These are phyloP conservation scores for Mesaphorura yosii DNA, from an alignment of 1,140 invertebrate species.

Conservation along the genomic window DNA sequence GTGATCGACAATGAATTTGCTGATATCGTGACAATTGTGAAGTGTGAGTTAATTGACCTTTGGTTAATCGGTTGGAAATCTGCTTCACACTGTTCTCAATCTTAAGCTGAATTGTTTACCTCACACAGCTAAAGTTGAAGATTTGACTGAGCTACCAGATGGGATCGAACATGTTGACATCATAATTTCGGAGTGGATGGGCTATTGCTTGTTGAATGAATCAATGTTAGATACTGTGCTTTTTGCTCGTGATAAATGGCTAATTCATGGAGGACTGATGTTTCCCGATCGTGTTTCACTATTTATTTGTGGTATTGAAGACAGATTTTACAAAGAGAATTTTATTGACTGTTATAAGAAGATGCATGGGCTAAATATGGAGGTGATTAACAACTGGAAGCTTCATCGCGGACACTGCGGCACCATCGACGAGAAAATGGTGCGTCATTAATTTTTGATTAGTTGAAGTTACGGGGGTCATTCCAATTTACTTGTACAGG, in stretches of 20 bases:
- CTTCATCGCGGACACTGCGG: not conserved
- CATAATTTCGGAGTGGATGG: conserved; percentile 56
- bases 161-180: conserved; percentile 46
- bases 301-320: conserved; percentile 89
- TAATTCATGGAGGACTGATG: conserved; percentile 32
- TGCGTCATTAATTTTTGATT: not conserved
- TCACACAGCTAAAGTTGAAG: conserved; percentile 45
- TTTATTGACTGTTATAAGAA: conserved; percentile 99
- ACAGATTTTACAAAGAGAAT: conserved; percentile 97
- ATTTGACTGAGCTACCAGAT: conserved; percentile 40
- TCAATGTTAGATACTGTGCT: conserved; percentile 48
- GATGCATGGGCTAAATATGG: conserved; percentile 86
- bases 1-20: conserved; percentile 15
- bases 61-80: not conserved
- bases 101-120: not conserved
- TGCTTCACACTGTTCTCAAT: not conserved
- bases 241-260: conserved; percentile 50
- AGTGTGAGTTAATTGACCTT: conserved; percentile 35
- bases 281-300: conserved; percentile 40
- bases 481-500: conserved; percentile 39
- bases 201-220: conserved; percentile 52
- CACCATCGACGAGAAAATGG: not conserved
- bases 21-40: conserved; percentile 38
- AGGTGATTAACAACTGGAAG: conserved; percentile 32
- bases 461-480: not conserved